These are phyloP conservation scores for Catharus ustulatus DNA, from an alignment of 2,797 vertebrate species.

Conservation along the genomic window DNA sequence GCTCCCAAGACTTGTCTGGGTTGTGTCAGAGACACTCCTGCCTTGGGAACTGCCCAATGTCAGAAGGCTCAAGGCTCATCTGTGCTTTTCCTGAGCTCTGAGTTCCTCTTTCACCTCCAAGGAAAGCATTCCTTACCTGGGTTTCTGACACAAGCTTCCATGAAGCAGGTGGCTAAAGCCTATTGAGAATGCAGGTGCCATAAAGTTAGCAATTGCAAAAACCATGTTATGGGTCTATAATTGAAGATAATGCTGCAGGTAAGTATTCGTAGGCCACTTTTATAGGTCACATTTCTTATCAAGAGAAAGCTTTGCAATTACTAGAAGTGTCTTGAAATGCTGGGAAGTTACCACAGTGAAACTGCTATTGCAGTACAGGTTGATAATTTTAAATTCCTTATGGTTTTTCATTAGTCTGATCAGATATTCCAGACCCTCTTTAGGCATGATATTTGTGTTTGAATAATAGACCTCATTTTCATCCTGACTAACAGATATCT, in stretches of 20 bases:
- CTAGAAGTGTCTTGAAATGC: not conserved
- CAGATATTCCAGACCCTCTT: not conserved
- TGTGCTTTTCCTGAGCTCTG: not conserved
- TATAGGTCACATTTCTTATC: not conserved
- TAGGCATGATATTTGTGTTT: not conserved
- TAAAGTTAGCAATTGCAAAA: not conserved
- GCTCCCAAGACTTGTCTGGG: not conserved
- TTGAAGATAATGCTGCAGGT: not conserved
- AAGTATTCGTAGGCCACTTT: not conserved
- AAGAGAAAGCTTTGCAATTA: not conserved
- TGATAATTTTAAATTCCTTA: not conserved
- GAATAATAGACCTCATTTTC: not conserved
- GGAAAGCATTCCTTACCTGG: not conserved
- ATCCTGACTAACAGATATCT: not conserved
- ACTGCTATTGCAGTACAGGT: not conserved
- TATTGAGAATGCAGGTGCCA: not conserved
- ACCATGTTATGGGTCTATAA: accelerated
- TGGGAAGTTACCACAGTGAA: not conserved
- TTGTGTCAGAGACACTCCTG: not conserved
- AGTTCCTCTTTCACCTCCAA: not conserved
- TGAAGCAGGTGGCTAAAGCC: not conserved
- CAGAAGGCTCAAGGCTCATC: not conserved
- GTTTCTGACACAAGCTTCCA: not conserved
- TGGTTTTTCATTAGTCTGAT: not conserved
- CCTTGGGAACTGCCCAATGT: not conserved